phyloP scores from a whole-genome alignment of 2,797 vertebrate species.

The Cichlasoma orientale region DNA sequence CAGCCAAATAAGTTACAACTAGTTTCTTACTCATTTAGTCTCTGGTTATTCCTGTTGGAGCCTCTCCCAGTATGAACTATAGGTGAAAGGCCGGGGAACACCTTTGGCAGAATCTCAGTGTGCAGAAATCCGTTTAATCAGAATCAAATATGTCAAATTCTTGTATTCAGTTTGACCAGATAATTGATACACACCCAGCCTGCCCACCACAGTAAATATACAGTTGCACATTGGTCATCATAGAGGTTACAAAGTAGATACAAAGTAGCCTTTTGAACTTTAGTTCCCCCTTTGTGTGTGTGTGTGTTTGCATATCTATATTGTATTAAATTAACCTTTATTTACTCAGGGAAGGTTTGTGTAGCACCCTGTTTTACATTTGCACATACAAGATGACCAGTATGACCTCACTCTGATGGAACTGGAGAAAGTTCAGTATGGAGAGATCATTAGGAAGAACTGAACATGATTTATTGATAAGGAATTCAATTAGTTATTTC shows the following conservation, averaged over 20 bases:
- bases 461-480: no score
- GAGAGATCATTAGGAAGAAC: no score
- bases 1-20: not conserved
- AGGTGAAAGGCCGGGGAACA: constrained; percentile 45
- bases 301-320: constrained; percentile 12
- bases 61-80: constrained; percentile 9
- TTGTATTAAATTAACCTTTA: constrained; percentile 19
- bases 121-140: not conserved
- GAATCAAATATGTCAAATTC: not conserved
- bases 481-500: no score
- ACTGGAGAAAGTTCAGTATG: not conserved
- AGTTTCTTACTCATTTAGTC: not conserved
- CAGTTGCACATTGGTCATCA: not conserved
- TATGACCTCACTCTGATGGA: not conserved
- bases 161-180: not conserved
- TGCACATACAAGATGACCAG: not conserved
- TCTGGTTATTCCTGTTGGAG: not conserved
- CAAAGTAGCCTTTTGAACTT: not conserved
- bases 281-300: not conserved
- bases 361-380: constrained; percentile 12
- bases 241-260: not conserved
- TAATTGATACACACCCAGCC: not conserved
- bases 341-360: constrained; percentile 48
- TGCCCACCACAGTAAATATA: not conserved
- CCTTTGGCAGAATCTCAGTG: constrained; percentile 14